Base-by-base conservation (phyloP, 1,140 invertebrate species). In the Lordiphosa stackelbergi region DNA sequence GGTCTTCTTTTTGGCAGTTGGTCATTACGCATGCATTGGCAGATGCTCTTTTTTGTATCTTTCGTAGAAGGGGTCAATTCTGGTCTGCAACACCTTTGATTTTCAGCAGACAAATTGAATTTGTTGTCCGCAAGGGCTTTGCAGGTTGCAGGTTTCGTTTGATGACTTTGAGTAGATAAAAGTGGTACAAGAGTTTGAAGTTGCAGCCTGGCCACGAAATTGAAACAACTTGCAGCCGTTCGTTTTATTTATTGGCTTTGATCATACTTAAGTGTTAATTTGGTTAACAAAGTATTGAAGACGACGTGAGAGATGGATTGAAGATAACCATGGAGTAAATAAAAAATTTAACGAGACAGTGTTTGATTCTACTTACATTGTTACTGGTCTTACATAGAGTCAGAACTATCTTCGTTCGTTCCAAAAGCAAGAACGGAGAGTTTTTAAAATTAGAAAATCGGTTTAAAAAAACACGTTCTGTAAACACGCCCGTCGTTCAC, bases 21-120 rank as follows among this genome's bases (percentile, higher is more conserved):
- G 64, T 64, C 69, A 71, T 71, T 71, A 71, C 64, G 69, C 69
- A 71, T 71, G 69, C 69, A 66, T 59, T 59, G 59, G 69, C 69
- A 71, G 69, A 71, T 71, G 69, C 69, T 71, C 64, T 34, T 43
- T 37, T 42, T 46, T 43, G 19, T 37, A 54, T 46, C 52, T 41
- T 55, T 63, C 47, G 57, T 52, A 48, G 56, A 69, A 71, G 69
- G 69, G 64, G 69, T 71, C 69, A 71, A 71, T 49, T 64, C 49
- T 31, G 28, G 11, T 22, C 43, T 31, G 11, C 69, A 63, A 71
- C 69, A 71, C 69, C 69, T 71, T 71, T 71, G 69, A 71, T 71
- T 71, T 71, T 37, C 43, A 64, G 43, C 43, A 46, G 24, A 34
- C 43, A 46, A 46, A 46, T 46, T 46, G 43, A 46, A 46, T 46